phyloP scores from a whole-genome alignment of 1,140 invertebrate genomes.

The Caenorhabditis briggsae region DNA sequence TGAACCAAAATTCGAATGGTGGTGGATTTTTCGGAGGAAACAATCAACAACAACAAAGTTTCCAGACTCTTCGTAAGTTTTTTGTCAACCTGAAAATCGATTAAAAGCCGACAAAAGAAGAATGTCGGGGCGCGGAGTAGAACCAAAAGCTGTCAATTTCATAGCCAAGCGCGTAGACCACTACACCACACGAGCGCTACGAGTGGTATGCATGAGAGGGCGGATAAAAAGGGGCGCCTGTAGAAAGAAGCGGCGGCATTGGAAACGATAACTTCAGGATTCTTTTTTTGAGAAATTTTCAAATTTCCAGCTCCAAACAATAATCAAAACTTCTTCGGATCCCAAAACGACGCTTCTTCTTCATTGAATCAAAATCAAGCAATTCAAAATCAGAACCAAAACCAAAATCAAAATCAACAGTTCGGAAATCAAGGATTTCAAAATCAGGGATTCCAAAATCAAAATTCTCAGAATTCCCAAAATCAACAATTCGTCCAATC shows the following conservation, averaged over 20 bases:
- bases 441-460: constrained; percentile 12
- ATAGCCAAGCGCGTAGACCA: too few relatives aligned
- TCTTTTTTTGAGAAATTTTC: background rate
- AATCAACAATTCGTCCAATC: background rate
- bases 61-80: constrained; percentile 7
- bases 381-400: background rate
- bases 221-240: too few relatives aligned
- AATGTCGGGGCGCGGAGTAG: background rate
- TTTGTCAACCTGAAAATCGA: background rate
- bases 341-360: background rate
- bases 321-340: constrained; percentile 11
- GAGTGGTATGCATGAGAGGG: too few relatives aligned
- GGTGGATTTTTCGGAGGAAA: background rate
- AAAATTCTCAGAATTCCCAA: constrained; percentile 3
- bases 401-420: background rate
- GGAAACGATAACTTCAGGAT: background rate
- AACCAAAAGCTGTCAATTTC: background rate
- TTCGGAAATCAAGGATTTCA: constrained; percentile 15
- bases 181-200: too few relatives aligned
- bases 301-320: background rate
- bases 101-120: background rate
- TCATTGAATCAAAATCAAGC: background rate
- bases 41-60: background rate
- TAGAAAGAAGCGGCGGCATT: too few relatives aligned
- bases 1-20: background rate